Evolutionary conservation across 1,140 invertebrate species (phyloP), one percentile per base, ranked within the genome.

Genomic region (Melanaphis sacchari): DNA sequence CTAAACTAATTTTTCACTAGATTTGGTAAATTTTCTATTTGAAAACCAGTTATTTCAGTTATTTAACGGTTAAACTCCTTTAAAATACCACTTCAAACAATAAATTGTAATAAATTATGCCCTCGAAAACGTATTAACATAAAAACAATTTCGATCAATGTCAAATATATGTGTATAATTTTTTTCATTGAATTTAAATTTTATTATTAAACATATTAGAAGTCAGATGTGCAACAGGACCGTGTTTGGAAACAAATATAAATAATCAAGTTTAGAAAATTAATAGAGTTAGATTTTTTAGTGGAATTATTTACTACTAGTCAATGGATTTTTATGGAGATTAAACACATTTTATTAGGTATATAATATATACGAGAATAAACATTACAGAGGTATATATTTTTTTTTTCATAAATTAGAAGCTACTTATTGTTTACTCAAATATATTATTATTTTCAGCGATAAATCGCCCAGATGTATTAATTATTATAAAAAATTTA

Each of bases 91-190:
- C 59, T n/a, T n/a, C 31, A 76, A n/a, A 76, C 59, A 76, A 76
- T 59, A 76, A 31, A n/a, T n/a, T n/a, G n/a, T 21, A 36, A 76
- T n/a, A 49, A 15, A 66, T 31, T 21, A 76, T n/a, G n/a, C 18
- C 59, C 59, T 76, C n/a, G 31, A 21, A 15, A n/a, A 76, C 18
- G 6, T 21, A 76, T 76, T 76, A n/a, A 76, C 59, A 76, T 76
- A 76, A 76, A 76, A 76, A n/a, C 31, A 76, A 76, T 76, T 76
- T n/a, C 59, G 59, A 76, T 76, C 59, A 76, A 76, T n/a, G 59
- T 76, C 59, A 76, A 76, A 76, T 76, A 4, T 4, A 66, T 21
- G 5, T n/a, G 11, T 66, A 66, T 66, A 66, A 15, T n/a, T 66
- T 59, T 66, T 76, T 76, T n/a, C 59, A 76, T 76, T 76, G 31